These are phyloP conservation scores for Bombyx mori DNA, from an alignment of 1,140 invertebrate genomes.

Conservation along the genomic window DNA sequence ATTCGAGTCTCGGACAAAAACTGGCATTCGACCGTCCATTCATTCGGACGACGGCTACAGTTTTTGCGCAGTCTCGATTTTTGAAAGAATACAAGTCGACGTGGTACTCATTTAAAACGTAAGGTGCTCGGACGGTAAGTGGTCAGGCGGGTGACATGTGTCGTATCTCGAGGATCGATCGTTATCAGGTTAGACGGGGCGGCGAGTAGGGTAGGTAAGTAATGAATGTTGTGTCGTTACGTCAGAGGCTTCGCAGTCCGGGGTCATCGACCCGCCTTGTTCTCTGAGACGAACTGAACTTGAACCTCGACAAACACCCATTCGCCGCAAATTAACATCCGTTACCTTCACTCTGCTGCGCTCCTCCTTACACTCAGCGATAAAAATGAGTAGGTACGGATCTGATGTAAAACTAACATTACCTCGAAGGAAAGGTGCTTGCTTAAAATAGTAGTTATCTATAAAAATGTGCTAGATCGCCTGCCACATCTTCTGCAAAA, in stretches of 20 bases:
- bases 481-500: too few relatives aligned
- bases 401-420: too few relatives aligned
- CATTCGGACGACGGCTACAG: conserved; percentile 5
- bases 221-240: not conserved
- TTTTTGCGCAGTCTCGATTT: conserved; percentile 4
- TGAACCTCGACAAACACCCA: conserved; percentile 9
- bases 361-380: too few relatives aligned
- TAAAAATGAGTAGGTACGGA: too few relatives aligned
- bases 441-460: too few relatives aligned
- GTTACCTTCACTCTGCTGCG: too few relatives aligned
- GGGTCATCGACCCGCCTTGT: conserved; percentile 7
- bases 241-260: conserved; percentile 1
- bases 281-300: conserved; percentile 10
- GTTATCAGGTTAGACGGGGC: not conserved
- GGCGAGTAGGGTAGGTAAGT: conserved; percentile 3
- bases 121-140: not conserved
- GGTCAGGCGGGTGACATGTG: not conserved
- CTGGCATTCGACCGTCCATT: conserved; percentile 5
- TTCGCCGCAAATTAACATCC: conserved; percentile 6
- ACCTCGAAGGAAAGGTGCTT: too few relatives aligned
- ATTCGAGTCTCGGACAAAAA: conserved; percentile 6
- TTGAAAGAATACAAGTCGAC: not conserved
- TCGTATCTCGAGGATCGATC: not conserved
- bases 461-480: too few relatives aligned
- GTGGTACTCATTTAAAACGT: not conserved